Evolutionary conservation across 2,888 invertebrate species (phyloP).

Genomic region (Empis livida): DNA sequence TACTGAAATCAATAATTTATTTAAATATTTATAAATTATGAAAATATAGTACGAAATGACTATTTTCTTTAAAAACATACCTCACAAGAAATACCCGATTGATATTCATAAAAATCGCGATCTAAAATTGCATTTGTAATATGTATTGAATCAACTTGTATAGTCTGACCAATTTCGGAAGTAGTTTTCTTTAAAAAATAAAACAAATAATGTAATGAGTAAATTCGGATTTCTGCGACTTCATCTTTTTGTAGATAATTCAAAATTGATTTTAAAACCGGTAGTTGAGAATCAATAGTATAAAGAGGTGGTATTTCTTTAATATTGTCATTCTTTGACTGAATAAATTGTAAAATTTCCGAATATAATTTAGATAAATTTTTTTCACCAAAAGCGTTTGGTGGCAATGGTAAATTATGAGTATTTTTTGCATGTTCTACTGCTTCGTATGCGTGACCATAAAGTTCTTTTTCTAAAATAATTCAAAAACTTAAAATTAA

Average conservation of each 20-base stretch:
- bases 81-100: constrained; percentile 27
- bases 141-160: constrained; percentile 14
- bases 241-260: constrained; percentile 19
- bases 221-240: constrained; percentile 18
- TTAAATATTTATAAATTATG: not conserved
- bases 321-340: constrained; percentile 9
- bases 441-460: constrained; percentile 37
- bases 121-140: constrained; percentile 24
- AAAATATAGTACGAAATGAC: not conserved
- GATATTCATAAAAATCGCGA: constrained; percentile 26
- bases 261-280: constrained; percentile 11
- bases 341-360: constrained; percentile 33
- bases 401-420: constrained; percentile 37
- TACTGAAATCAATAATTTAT: constrained; percentile 21
- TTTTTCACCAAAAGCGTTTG: constrained; percentile 27
- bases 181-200: constrained; percentile 25
- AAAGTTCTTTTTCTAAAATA: not conserved
- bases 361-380: constrained; percentile 29
- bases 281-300: constrained; percentile 27
- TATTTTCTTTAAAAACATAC: constrained; percentile 17
- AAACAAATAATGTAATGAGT: constrained; percentile 26
- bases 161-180: constrained; percentile 19
- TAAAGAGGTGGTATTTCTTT: constrained; percentile 34
- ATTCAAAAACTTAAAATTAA: not conserved
- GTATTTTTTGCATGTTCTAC: constrained; percentile 32